phyloP scores from a whole-genome alignment of 2,113 vertebrate species.

The Erythrolamprus reginae region DNA sequence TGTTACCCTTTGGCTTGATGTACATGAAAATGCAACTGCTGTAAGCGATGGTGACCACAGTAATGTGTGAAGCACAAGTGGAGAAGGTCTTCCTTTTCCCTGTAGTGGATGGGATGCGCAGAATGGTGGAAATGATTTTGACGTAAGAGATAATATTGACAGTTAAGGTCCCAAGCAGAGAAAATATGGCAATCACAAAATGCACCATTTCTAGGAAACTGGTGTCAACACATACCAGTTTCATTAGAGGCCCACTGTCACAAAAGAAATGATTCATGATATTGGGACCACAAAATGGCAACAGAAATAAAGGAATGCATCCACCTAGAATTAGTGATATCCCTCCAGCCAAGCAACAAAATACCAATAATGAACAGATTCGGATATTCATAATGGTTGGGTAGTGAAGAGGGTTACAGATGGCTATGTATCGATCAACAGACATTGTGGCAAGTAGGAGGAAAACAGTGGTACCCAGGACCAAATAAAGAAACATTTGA shows the following conservation, averaged over 20 bases:
- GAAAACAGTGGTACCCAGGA: background rate
- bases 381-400: background rate
- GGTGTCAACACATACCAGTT: background rate
- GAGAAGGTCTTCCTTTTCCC: background rate
- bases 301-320: background rate
- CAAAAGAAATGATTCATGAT: background rate
- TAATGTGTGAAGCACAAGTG: background rate
- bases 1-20: background rate
- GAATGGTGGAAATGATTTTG: background rate
- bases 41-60: background rate
- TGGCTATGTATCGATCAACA: background rate
- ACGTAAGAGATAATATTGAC: background rate
- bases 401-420: background rate
- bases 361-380: background rate
- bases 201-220: background rate
- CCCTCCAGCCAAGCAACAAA: background rate
- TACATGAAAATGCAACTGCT: background rate
- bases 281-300: constrained; percentile 43
- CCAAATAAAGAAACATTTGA: constrained; percentile 31
- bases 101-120: background rate
- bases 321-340: constrained; percentile 29
- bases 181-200: background rate
- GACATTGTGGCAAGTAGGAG: background rate
- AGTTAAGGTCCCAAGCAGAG: background rate
- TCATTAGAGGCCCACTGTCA: background rate